Conservation (phyloP, 2,888 invertebrate genomes). For the Agrypnus murinus region DNA sequence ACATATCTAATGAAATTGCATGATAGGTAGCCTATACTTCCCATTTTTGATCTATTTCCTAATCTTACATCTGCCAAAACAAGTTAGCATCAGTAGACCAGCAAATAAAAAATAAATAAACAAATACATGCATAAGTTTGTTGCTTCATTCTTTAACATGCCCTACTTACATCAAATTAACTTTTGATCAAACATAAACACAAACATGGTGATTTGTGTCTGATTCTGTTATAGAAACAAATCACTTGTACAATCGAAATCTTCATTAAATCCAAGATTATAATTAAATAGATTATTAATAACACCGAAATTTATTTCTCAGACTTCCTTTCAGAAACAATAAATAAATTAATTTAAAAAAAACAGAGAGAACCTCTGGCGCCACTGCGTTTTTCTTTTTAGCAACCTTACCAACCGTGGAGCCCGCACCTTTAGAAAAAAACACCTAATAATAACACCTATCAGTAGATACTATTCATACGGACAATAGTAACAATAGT, state of each 20-base stretch:
- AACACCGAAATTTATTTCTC: slow-evolving; percentile 2
- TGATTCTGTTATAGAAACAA: no score
- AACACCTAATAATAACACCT: slow-evolving; percentile 44
- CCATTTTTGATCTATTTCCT: no score
- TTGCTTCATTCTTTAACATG: no score
- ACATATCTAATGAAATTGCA: no score
- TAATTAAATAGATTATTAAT: slow-evolving; percentile 15
- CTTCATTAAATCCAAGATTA: slow-evolving; percentile 10
- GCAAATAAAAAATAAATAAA: no score
- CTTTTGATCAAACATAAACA: no score
- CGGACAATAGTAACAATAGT: slow-evolving; percentile 57
- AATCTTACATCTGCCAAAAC: no score
- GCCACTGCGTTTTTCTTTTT: slow-evolving; percentile 16
- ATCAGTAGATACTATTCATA: slow-evolving; percentile 34
- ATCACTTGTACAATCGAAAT: neutral
- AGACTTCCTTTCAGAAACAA: slow-evolving; percentile 5
- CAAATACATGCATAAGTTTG: no score
- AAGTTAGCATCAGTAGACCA: no score
- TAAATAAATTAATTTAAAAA: slow-evolving; percentile 23
- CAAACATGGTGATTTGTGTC: no score
- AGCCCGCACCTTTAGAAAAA: slow-evolving; percentile 14
- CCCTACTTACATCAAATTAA: no score
- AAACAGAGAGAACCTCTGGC: slow-evolving; percentile 18
- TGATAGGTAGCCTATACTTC: no score
- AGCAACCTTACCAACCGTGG: slow-evolving; percentile 20